Percentiles rank a stretch among this genome's conserved stretches.
Evolutionary conservation across 2,888 invertebrate species (phyloP).

Genomic region (Lymantria dispar): DNA sequence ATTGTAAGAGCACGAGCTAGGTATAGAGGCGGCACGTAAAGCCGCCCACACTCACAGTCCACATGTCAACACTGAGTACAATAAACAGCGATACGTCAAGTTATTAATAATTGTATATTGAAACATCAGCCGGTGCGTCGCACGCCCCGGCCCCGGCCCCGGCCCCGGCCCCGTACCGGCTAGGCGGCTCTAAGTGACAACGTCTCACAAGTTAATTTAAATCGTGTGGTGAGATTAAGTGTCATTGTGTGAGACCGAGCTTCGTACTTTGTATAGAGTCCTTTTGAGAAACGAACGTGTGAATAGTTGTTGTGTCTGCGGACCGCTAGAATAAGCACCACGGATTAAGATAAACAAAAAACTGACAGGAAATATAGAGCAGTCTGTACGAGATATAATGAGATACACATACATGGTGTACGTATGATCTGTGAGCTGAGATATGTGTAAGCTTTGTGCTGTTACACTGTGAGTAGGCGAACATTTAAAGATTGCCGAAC

Average conservation of each 20-base stretch:
- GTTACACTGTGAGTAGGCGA: no score
- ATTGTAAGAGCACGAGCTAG: not conserved
- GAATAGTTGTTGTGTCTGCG: slow-evolving; percentile 4
- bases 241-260: not conserved
- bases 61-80: not conserved
- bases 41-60: slow-evolving; percentile 3
- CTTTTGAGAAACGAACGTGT: slow-evolving; percentile 4
- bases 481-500: no score
- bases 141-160: no score
- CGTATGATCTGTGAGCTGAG: no score
- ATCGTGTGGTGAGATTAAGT: slow-evolving; percentile 17
- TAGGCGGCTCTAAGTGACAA: no score
- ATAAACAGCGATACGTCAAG: slow-evolving; percentile 21
- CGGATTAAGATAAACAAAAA: slow-evolving; percentile 3
- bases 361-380: not conserved
- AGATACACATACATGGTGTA: no score
- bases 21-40: not conserved
- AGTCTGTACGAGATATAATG: no score
- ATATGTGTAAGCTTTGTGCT: no score
- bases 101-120: slow-evolving; percentile 25
- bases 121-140: slow-evolving; percentile 20
- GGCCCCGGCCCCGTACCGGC: no score
- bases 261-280: slow-evolving; percentile 3
- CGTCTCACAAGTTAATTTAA: slow-evolving; percentile 12
- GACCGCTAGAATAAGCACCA: slow-evolving; percentile 2